Percentiles rank a stretch among this genome's conserved stretches.
phyloP scores from a whole-genome alignment of 2,888 invertebrate species.

The Antitype chi region DNA sequence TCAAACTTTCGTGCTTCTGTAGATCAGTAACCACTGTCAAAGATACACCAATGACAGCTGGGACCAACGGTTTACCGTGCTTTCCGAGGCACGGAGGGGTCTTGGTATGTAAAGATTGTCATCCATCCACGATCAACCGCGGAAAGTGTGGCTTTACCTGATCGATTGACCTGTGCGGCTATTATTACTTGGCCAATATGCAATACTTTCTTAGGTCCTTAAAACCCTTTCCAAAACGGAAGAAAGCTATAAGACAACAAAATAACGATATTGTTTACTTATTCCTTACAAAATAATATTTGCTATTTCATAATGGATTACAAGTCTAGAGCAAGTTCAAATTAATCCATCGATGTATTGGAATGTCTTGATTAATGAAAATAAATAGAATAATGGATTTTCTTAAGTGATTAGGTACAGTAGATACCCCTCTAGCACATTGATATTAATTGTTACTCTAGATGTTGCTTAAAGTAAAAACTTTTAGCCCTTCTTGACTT shows the following conservation, averaged over 20 bases:
- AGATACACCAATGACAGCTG: too few relatives aligned
- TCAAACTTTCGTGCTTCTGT: too few relatives aligned
- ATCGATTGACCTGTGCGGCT: too few relatives aligned
- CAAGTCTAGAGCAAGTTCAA: slow-evolving; percentile 33
- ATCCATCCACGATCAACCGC: too few relatives aligned
- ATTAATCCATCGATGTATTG: slow-evolving; percentile 39
- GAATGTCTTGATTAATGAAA: slow-evolving; percentile 53
- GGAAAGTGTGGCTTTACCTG: too few relatives aligned
- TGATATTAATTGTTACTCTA: slow-evolving; percentile 39
- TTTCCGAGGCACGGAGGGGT: too few relatives aligned
- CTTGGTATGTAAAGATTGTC: too few relatives aligned
- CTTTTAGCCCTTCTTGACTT: background rate
- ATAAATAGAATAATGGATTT: slow-evolving; percentile 41
- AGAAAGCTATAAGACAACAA: slow-evolving; percentile 1
- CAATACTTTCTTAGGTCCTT: background rate
- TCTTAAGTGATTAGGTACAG: slow-evolving; percentile 48
- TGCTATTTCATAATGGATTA: slow-evolving; percentile 47
- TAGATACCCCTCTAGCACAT: slow-evolving; percentile 26
- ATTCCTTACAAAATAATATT: slow-evolving; percentile 32
- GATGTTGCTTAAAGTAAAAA: slow-evolving; percentile 20
- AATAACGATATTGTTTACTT: slow-evolving; percentile 8
- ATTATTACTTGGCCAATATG: too few relatives aligned
- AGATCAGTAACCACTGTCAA: too few relatives aligned
- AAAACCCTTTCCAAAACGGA: background rate
- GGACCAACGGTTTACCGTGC: too few relatives aligned